phyloP scores from a whole-genome alignment of 2,888 invertebrate genomes.

The Hyppa rectilinea region DNA sequence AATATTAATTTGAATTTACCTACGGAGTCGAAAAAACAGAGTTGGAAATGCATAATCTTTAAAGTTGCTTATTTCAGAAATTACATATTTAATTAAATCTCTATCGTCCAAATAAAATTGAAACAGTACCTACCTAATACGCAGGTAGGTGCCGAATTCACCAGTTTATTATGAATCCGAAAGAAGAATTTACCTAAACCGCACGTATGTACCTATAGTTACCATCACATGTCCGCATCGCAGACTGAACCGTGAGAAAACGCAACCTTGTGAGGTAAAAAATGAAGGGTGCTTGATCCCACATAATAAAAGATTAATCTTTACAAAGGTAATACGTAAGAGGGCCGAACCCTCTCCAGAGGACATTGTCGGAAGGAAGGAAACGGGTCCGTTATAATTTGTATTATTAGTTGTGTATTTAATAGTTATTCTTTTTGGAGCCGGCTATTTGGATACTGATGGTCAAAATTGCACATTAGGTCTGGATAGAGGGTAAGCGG shows the following conservation, averaged over 20 bases:
- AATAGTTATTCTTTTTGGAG: background rate
- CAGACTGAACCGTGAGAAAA: slow-evolving; percentile 62
- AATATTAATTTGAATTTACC: too few species aligned
- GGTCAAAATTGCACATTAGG: background rate
- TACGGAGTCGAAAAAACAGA: background rate
- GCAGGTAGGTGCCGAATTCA: background rate
- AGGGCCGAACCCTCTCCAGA: slow-evolving; percentile 65
- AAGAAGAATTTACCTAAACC: background rate
- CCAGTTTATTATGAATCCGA: background rate
- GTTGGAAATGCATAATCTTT: background rate
- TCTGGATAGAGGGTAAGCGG: too few species aligned
- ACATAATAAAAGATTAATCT: slow-evolving; percentile 59
- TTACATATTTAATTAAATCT: background rate
- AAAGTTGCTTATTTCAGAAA: background rate
- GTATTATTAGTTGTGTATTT: slow-evolving; percentile 28
- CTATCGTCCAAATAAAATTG: background rate
- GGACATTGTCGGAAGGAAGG: slow-evolving; percentile 73
- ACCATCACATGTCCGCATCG: slow-evolving; percentile 1
- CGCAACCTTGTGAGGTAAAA: slow-evolving; percentile 52
- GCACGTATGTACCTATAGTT: background rate
- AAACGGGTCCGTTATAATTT: slow-evolving; percentile 70
- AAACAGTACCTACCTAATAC: background rate
- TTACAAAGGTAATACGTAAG: slow-evolving; percentile 59
- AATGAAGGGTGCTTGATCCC: slow-evolving; percentile 62
- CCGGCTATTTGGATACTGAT: background rate